These are phyloP conservation scores for Drosophila sordidapex DNA, from an alignment of 2,888 invertebrate genomes.

Conservation along the genomic window DNA sequence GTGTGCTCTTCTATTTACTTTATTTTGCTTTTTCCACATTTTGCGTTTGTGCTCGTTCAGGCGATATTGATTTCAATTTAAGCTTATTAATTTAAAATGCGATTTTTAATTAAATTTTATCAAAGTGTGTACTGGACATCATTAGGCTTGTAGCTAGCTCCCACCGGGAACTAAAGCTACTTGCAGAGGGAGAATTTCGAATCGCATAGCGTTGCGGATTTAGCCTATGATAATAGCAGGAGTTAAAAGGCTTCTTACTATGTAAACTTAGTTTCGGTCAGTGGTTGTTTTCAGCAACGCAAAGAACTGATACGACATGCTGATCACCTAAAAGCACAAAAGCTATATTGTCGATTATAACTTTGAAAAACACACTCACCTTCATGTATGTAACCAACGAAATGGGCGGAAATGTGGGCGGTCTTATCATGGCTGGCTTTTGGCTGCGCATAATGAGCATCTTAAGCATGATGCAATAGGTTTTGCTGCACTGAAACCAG, in stretches of 20 bases:
- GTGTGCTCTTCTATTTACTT: constrained; percentile 40
- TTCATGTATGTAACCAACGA: constrained; percentile 81
- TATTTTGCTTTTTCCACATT: constrained; percentile 21
- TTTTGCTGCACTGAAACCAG: constrained; percentile 74
- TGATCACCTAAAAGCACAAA: constrained; percentile 64
- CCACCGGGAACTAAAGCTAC: neutral
- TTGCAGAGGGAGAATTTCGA: neutral
- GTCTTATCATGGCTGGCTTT: constrained; percentile 73
- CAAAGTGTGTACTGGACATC: constrained; percentile 61
- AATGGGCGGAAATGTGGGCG: constrained; percentile 81
- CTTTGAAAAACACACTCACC: constrained; percentile 34
- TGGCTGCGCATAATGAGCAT: constrained; percentile 78
- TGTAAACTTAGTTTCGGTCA: constrained; percentile 28
- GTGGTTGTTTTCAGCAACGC: constrained; percentile 71
- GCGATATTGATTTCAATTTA: constrained; percentile 76
- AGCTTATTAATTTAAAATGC: constrained; percentile 78
- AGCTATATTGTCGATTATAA: neutral
- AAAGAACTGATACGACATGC: constrained; percentile 81
- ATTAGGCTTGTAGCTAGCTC: constrained; percentile 33
- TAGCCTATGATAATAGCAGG: neutral
- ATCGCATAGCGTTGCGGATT: neutral
- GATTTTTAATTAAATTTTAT: constrained; percentile 76
- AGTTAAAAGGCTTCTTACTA: neutral
- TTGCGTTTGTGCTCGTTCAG: constrained; percentile 53
- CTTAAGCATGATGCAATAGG: constrained; percentile 68